Percentiles rank a stretch among this genome's conserved stretches.
phyloP scores from a whole-genome alignment of 1,140 invertebrate species.

The Macrostomum lignano region DNA sequence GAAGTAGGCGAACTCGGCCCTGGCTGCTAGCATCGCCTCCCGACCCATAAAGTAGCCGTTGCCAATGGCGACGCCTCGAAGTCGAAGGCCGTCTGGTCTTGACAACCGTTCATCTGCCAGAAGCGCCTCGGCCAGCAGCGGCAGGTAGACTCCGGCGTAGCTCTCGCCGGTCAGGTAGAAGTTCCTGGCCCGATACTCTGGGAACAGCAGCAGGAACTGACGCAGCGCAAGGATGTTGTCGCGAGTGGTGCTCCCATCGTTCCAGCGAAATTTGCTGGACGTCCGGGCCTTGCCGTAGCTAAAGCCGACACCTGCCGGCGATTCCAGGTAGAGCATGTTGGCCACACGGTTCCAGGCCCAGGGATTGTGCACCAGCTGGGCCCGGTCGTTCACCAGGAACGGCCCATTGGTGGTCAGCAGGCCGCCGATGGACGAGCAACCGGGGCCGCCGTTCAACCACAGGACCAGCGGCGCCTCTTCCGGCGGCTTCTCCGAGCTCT shows the following conservation, averaged over 20 bases:
- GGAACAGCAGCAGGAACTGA: constrained; percentile 23
- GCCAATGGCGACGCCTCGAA: too few relatives aligned
- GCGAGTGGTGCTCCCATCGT: too few relatives aligned
- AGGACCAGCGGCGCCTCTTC: constrained; percentile 29
- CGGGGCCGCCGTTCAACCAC: constrained; percentile 34
- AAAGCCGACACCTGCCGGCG: constrained; percentile 33
- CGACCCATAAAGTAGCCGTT: too few relatives aligned
- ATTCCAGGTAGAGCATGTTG: constrained; percentile 39
- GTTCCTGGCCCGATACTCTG: constrained; percentile 15
- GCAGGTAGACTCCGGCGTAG: constrained; percentile 29
- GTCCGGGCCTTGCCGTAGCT: constrained; percentile 30
- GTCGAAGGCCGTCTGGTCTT: too few relatives aligned
- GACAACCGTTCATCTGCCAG: too few relatives aligned
- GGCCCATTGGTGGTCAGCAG: constrained; percentile 32
- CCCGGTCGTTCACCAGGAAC: constrained; percentile 14
- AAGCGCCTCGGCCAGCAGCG: constrained; percentile 8
- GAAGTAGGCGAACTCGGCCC: too few relatives aligned
- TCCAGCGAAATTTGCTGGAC: too few relatives aligned
- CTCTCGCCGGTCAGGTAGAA: constrained; percentile 30
- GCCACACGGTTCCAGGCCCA: constrained; percentile 31
- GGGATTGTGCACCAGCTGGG: constrained; percentile 13
- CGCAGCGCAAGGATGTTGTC: constrained; percentile 14
- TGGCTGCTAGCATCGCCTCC: too few relatives aligned
- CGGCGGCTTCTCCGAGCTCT: neutral
- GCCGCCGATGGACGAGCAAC: constrained; percentile 31